A percentile compares a stretch with the other conserved stretches of the same genome.
Conservation (phyloP, 2,113 vertebrate genomes). For the Monopterus albus region DNA sequence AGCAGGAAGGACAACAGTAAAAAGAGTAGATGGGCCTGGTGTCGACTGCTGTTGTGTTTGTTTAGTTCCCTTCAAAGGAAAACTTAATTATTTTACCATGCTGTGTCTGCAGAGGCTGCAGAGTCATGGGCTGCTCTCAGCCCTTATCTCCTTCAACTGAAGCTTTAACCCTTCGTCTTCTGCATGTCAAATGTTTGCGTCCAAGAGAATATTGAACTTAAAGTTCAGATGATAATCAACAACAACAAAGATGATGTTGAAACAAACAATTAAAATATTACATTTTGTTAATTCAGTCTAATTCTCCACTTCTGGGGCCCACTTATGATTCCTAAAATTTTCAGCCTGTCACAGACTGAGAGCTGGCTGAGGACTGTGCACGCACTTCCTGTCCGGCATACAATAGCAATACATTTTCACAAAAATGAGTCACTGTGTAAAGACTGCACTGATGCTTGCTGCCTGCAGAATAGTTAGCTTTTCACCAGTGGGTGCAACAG, state of each 20-base stretch:
- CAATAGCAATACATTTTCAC: slow-evolving; percentile 9
- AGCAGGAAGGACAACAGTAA: slow-evolving; percentile 29
- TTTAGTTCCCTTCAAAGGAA: slow-evolving; percentile 84
- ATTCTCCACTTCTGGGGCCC: background rate
- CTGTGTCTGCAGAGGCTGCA: slow-evolving; percentile 75
- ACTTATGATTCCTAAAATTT: slow-evolving; percentile 8
- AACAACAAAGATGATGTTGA: background rate
- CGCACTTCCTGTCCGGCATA: background rate
- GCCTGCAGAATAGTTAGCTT: slow-evolving; percentile 46
- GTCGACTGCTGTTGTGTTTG: slow-evolving; percentile 85
- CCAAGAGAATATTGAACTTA: background rate
- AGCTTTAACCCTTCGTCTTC: slow-evolving; percentile 63
- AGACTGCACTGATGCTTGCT: slow-evolving; percentile 9
- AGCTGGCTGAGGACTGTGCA: slow-evolving; percentile 21
- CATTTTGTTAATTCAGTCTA: background rate
- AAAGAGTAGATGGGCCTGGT: slow-evolving; percentile 59
- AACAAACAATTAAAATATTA: background rate
- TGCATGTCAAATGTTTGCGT: slow-evolving; percentile 19
- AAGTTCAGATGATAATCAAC: background rate
- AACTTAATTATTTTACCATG: slow-evolving; percentile 86
- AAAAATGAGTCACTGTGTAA: slow-evolving; percentile 18
- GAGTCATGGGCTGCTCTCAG: slow-evolving; percentile 71
- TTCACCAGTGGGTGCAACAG: slow-evolving; percentile 24
- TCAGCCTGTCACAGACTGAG: background rate
- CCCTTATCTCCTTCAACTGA: slow-evolving; percentile 65